Percentiles rank a stretch among this genome's conserved stretches.
Evolutionary conservation across 2,888 invertebrate genomes (phyloP).

Genomic region (Meiosimyza platycephala): DNA sequence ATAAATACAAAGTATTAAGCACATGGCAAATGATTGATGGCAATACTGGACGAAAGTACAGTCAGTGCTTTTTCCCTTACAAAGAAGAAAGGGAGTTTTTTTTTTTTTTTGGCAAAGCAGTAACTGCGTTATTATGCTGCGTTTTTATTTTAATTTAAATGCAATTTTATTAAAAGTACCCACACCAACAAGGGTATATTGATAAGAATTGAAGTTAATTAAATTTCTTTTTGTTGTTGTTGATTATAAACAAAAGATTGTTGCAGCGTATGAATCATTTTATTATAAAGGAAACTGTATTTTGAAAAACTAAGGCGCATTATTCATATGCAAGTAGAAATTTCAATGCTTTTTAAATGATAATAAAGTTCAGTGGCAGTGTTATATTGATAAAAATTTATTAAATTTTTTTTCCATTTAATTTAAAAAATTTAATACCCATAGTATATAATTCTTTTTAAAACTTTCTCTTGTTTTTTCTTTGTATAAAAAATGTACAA

Average conservation of each 20-base stretch:
- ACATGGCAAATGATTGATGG: conserved; percentile 37
- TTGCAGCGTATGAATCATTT: background rate
- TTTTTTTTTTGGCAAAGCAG: background rate
- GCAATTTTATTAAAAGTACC: background rate
- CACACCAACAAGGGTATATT: background rate
- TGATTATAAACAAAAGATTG: background rate
- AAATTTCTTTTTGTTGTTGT: too few relatives aligned
- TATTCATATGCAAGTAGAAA: background rate
- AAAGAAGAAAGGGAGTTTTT: background rate
- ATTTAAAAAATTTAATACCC: background rate
- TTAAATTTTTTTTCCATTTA: conserved; percentile 1
- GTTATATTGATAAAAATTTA: conserved; percentile 14
- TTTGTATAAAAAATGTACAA: too few relatives aligned
- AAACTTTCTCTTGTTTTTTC: too few relatives aligned
- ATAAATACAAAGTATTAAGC: conserved; percentile 39
- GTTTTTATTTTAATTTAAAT: too few relatives aligned
- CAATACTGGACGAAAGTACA: conserved; percentile 11
- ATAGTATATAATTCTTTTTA: too few relatives aligned
- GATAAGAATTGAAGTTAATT: background rate
- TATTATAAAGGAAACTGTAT: too few relatives aligned
- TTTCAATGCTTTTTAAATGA: conserved; percentile 12
- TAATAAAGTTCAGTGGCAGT: conserved; percentile 26
- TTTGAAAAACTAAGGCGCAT: background rate
- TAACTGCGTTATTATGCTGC: too few relatives aligned
- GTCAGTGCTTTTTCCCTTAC: background rate